Base-by-base conservation (phyloP, 2,888 invertebrate species). In the Coleophora deauratella region DNA sequence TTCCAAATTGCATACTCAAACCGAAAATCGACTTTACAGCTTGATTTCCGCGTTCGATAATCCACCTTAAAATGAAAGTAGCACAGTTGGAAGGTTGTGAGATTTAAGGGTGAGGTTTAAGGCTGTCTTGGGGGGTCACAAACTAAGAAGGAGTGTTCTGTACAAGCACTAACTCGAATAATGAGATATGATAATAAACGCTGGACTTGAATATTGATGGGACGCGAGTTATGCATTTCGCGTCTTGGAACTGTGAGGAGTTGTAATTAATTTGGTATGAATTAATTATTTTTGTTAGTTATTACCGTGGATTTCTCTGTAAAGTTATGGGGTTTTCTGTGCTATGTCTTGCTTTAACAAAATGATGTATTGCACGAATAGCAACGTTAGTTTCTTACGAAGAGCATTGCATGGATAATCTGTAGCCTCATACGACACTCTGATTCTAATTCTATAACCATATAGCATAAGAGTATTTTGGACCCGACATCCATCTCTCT, bases 141-240 rank as follows among this genome's bases (percentile, higher is more conserved):
- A 70, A 70, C 71, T 73, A 79, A 82, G 69, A 79, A 80, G 67
- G 80, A 79, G 71, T 39, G 67, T 56, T 63, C 72, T 75, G 68
- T 72, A 71, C 73, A 71, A 80, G 80, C 80, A 80, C 84, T 85
- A 85, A 85, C 84, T 85, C 72, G 81, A 78, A 85, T 85, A 85
- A 85, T 85, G 85, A 85, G 84, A 85, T 85, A 85, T 84, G 85
- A 84, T 85, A 85, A 85, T 84, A 85, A 84, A 84, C 74, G 82
- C 73, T 73, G 66, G 69, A 65, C 66, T 74, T 74, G 84, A 85
- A 85, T 84, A 85, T 85, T 85, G 84, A 85, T 84, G 82, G 69
- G 64, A 85, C 84, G 82, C 69, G 64, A 72, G 72, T 70, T 73
- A 75, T 81, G 81, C 79, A 79, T 69, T 78, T 62, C 63, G 62